A percentile compares a stretch with the other conserved stretches of the same genome.
phyloP scores from a whole-genome alignment of 2,888 invertebrate species.

The Luperina nickerlii region DNA sequence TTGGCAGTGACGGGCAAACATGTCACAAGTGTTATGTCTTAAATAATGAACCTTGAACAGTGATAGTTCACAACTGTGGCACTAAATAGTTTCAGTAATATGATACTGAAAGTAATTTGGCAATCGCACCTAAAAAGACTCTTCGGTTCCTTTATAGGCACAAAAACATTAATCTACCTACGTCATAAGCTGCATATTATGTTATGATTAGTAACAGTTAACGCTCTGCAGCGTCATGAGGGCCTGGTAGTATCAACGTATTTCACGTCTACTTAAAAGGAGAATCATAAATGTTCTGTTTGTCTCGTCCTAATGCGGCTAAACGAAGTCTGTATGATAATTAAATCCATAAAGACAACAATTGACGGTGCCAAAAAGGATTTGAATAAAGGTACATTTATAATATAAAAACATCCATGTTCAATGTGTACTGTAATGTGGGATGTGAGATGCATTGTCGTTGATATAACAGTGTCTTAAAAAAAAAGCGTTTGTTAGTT shows the following conservation, averaged over 20 bases:
- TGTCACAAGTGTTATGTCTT: constrained; percentile 21
- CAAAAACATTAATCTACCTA: constrained; percentile 10
- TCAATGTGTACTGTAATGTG: constrained; percentile 88
- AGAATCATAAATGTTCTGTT: constrained; percentile 71
- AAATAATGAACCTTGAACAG: constrained; percentile 16
- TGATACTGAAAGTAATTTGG: constrained; percentile 9
- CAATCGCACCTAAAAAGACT: constrained; percentile 6
- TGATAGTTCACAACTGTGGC: constrained; percentile 29
- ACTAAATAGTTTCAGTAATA: constrained; percentile 33
- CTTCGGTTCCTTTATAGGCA: constrained; percentile 3
- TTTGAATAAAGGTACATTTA: constrained; percentile 57
- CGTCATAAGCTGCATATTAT: constrained; percentile 17
- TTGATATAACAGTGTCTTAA: constrained; percentile 77
- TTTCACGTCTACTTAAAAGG: constrained; percentile 61
- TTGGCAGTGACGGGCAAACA: constrained; percentile 53
- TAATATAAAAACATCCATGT: constrained; percentile 76
- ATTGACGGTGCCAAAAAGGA: constrained; percentile 63
- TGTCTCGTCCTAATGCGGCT: constrained; percentile 63
- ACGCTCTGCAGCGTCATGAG: constrained; percentile 22
- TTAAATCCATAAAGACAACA: constrained; percentile 62
- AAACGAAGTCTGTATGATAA: constrained; percentile 61
- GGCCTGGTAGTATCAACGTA: constrained; percentile 11
- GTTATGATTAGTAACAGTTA: constrained; percentile 44
- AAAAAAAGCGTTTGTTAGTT: constrained; percentile 76
- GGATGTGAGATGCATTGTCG: constrained; percentile 82